Percentiles rank a stretch among this genome's conserved stretches.
phyloP scores from a whole-genome alignment of 1,140 invertebrate genomes.

The Drosophila ohnishii region DNA sequence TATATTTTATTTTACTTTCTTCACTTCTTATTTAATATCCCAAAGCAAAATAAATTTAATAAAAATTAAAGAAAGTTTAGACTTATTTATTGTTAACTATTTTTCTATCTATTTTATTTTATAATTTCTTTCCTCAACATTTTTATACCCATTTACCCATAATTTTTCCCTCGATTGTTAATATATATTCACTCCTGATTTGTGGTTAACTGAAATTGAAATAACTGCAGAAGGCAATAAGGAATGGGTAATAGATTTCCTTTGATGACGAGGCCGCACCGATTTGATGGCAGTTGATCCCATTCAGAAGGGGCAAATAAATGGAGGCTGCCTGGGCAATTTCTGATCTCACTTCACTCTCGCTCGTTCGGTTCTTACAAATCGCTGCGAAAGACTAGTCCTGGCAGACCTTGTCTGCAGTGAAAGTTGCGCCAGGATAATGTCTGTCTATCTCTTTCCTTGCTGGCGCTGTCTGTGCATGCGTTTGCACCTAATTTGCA shows the following conservation, averaged over 20 bases:
- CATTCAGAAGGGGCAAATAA: constrained; percentile 4
- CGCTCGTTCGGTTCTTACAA: constrained; percentile 45
- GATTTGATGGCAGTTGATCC: constrained; percentile 37
- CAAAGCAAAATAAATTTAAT: no score
- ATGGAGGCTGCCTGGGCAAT: constrained; percentile 4
- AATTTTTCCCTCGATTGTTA: constrained; percentile 7
- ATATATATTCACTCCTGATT: constrained; percentile 32
- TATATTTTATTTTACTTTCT: not conserved
- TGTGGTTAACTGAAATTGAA: constrained; percentile 54
- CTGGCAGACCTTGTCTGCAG: constrained; percentile 55
- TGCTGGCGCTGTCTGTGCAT: constrained; percentile 55
- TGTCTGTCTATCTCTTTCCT: constrained; percentile 68
- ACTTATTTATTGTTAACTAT: no score
- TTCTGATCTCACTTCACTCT: constrained; percentile 10
- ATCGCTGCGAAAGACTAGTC: constrained; percentile 53
- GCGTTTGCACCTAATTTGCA: constrained; percentile 80
- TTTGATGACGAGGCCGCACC: constrained; percentile 20
- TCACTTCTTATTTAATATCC: not conserved
- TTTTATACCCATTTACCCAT: not conserved
- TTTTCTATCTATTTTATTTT: no score
- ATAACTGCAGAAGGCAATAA: constrained; percentile 12
- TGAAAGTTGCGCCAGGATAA: constrained; percentile 79
- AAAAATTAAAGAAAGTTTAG: no score
- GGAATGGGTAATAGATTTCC: constrained; percentile 38
- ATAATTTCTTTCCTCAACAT: not conserved